A percentile compares a stretch with the other conserved stretches of the same genome.
Conservation (phyloP, 2,113 vertebrate species). For the Ceyx margarethae region DNA sequence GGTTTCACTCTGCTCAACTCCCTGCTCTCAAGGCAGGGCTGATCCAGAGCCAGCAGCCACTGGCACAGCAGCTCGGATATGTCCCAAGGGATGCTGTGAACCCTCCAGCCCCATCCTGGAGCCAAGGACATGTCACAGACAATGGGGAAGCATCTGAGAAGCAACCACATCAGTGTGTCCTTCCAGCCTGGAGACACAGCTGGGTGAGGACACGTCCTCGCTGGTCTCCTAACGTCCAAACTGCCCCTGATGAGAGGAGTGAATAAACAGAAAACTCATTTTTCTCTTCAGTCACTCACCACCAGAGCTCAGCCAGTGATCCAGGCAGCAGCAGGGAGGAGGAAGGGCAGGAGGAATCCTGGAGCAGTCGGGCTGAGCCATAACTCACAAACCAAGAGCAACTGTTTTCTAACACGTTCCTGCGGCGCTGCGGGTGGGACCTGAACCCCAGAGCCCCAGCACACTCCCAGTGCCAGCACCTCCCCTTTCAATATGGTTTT, state of each 20-base stretch:
- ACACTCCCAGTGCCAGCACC: background rate
- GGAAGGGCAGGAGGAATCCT: background rate
- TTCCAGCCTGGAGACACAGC: background rate
- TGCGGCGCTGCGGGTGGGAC: background rate
- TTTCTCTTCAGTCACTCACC: background rate
- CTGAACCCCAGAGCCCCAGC: background rate
- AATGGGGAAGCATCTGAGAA: background rate
- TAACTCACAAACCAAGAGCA: background rate
- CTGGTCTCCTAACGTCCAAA: background rate
- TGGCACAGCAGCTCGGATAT: rapidly evolving
- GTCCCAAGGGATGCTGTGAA: background rate
- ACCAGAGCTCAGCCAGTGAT: rapidly evolving
- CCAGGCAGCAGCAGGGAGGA: background rate
- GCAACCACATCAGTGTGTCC: background rate
- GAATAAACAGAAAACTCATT: background rate
- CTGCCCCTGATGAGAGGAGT: background rate
- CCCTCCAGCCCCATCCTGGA: background rate
- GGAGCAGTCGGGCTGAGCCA: rapidly evolving
- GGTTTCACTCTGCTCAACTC: background rate
- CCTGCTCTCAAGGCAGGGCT: background rate
- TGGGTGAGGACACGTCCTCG: background rate
- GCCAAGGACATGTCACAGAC: background rate
- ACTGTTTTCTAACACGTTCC: background rate
- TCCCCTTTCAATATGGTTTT: background rate
- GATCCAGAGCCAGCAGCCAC: background rate